These are phyloP conservation scores for Stenopsyche tienmushanensis DNA, from an alignment of 1,140 invertebrate species.

Conservation along the genomic window DNA sequence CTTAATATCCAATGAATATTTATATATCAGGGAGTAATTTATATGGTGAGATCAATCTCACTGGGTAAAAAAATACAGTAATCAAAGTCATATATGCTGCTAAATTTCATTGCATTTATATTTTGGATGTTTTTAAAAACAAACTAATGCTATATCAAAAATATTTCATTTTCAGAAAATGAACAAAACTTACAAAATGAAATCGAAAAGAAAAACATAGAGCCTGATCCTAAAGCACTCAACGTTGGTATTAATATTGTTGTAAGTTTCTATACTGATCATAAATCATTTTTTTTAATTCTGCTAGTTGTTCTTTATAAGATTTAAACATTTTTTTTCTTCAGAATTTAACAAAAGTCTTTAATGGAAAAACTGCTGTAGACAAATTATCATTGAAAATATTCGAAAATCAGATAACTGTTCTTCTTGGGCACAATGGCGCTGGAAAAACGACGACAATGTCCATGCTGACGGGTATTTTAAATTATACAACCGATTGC, in stretches of 20 bases:
- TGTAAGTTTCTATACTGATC: no score
- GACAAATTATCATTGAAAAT: conserved; percentile 72
- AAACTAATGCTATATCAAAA: no score
- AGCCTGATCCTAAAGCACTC: conserved; percentile 35
- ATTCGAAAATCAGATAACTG: conserved; percentile 65
- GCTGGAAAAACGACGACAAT: conserved; percentile 64
- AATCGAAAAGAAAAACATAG: no score
- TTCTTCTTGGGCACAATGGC: conserved; percentile 73
- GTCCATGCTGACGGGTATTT: conserved; percentile 70
- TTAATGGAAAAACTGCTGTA: conserved; percentile 59
- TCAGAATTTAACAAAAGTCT: conserved; percentile 56
- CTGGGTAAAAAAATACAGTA: no score
- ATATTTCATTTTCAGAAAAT: no score
- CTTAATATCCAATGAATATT: background rate
- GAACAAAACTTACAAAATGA: no score
- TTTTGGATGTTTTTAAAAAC: no score
- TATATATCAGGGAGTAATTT: no score
- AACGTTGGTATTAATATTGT: conserved; percentile 36
- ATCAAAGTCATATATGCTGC: no score
- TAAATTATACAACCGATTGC: conserved; percentile 4
- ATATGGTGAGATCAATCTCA: no score
- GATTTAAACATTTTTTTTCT: conserved; percentile 36
- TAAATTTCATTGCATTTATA: no score
- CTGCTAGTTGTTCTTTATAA: no score
- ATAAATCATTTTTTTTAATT: background rate